Percentiles rank a stretch among this genome's conserved stretches.
Conservation (phyloP, 2,113 vertebrate genomes). For the Acanthisitta chloris region DNA sequence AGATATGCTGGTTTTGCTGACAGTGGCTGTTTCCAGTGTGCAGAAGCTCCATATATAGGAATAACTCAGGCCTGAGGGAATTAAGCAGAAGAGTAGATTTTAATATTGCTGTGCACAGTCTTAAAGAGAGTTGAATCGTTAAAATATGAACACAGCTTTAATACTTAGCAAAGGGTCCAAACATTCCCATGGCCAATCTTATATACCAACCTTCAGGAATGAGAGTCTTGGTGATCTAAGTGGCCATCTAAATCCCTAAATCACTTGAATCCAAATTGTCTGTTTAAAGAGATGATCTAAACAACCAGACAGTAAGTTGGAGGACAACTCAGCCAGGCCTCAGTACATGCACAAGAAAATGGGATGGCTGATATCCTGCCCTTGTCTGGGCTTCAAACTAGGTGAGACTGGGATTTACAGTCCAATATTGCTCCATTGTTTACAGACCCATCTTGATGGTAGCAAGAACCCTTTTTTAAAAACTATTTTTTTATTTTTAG, state of each 20-base stretch:
- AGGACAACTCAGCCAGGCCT: neutral
- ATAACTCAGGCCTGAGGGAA: neutral
- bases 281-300: neutral
- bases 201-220: neutral
- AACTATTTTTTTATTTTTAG: neutral
- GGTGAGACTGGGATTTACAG: neutral
- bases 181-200: neutral
- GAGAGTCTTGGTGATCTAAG: neutral
- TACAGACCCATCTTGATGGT: neutral
- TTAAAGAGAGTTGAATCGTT: neutral
- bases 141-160: neutral
- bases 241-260: neutral
- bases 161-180: neutral
- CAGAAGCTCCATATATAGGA: neutral
- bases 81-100: neutral
- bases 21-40: neutral
- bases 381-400: neutral
- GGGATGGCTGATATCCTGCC: neutral
- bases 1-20: neutral
- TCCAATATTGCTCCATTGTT: neutral
- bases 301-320: rapidly evolving
- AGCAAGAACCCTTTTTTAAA: neutral
- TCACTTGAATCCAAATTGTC: neutral
- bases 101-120: neutral
- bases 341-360: neutral